Conservation (phyloP, 1,140 invertebrate genomes). For the Manduca sexta region DNA sequence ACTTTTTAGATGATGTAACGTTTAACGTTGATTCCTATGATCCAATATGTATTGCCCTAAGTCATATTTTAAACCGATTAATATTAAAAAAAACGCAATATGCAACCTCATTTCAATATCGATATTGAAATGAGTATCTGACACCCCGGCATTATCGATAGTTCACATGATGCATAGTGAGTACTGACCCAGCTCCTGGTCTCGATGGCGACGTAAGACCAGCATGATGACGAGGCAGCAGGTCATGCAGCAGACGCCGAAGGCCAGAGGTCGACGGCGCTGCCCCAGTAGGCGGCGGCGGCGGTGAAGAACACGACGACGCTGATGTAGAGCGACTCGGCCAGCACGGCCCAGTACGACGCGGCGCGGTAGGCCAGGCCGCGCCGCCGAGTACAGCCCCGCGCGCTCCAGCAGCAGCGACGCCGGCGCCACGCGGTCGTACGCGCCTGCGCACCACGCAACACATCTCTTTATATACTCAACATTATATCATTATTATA, state of each 20-base stretch:
- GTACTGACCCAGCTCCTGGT: slow-evolving; percentile 91
- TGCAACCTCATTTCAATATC: no score
- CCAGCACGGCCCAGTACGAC: slow-evolving; percentile 93
- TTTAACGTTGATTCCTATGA: no score
- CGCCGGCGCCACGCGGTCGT: slow-evolving; percentile 91
- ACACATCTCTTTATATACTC: neutral
- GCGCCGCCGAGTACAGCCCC: slow-evolving; percentile 83
- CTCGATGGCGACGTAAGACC: slow-evolving; percentile 88
- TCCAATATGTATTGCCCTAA: no score
- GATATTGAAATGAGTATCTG: no score
- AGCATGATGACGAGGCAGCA: slow-evolving; percentile 90
- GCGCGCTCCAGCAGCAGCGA: slow-evolving; percentile 84
- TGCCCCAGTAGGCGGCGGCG: slow-evolving; percentile 83
- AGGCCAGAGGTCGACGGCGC: slow-evolving; percentile 90
- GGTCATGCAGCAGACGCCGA: slow-evolving; percentile 89
- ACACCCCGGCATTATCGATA: neutral
- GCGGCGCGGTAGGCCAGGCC: slow-evolving; percentile 87
- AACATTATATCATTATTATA: no score
- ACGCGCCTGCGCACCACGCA: slow-evolving; percentile 77
- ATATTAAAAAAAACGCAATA: no score
- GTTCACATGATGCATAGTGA: neutral
- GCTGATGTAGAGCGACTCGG: slow-evolving; percentile 95
- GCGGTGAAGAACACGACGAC: slow-evolving; percentile 92
- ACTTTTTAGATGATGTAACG: no score
- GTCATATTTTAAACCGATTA: no score